A percentile compares a stretch with the other conserved stretches of the same genome.
Conservation (phyloP, 2,113 vertebrate species). For the Pimephales promelas region DNA sequence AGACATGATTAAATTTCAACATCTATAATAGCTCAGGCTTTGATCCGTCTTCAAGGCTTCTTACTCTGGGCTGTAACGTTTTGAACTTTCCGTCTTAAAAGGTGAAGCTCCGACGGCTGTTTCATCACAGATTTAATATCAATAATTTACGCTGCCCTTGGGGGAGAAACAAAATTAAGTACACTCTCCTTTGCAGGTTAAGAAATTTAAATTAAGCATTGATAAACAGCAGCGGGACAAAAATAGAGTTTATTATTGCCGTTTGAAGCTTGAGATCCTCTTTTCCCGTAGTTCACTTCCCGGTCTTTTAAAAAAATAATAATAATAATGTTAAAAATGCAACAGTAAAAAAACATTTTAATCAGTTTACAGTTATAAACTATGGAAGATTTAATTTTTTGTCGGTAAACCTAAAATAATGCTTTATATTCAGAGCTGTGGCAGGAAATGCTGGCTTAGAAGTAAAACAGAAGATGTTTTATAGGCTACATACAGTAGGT, state of each 20-base stretch:
- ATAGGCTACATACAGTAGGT: background rate
- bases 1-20: conserved; percentile 70
- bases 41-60: conserved; percentile 72
- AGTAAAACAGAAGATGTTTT: too few species aligned
- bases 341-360: too few species aligned
- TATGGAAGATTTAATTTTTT: background rate
- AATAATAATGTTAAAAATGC: too few species aligned
- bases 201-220: conserved; percentile 58
- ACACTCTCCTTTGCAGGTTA: conserved; percentile 48
- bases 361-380: background rate
- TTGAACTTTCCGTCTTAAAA: conserved; percentile 64
- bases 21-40: conserved; percentile 68
- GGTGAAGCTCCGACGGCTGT: conserved; percentile 63
- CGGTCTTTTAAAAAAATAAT: too few species aligned
- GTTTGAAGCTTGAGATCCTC: conserved; percentile 25
- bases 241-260: conserved; percentile 51
- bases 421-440: background rate
- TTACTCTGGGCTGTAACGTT: conserved; percentile 48
- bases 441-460: background rate
- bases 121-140: conserved; percentile 67
- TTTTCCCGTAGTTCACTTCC: background rate
- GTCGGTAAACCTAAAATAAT: background rate
- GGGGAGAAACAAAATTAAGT: conserved; percentile 53
- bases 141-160: conserved; percentile 60
- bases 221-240: conserved; percentile 34